Conservation (phyloP, 2,888 invertebrate genomes). For the Andrena camellia region DNA sequence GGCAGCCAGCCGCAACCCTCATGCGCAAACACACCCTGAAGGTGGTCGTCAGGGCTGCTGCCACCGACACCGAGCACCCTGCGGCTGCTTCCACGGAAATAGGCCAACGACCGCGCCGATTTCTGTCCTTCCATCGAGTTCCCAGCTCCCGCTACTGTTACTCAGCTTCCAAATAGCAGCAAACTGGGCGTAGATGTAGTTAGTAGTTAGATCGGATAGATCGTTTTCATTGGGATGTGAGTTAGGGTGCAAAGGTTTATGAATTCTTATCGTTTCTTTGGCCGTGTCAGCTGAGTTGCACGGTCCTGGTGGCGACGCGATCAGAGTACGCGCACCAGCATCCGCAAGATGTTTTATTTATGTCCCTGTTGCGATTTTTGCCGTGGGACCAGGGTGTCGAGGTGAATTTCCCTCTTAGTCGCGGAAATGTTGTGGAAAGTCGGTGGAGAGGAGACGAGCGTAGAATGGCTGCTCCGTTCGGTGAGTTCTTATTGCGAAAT, state of each 20-base stretch:
- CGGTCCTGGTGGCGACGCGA: constrained; percentile 67
- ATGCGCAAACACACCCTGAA: constrained; percentile 75
- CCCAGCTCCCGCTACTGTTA: not conserved
- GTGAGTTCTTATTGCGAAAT: constrained; percentile 25
- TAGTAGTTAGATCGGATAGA: no score
- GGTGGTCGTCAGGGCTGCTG: constrained; percentile 45
- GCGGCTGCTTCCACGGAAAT: not conserved
- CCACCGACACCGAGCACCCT: not conserved
- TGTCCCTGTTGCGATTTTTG: constrained; percentile 52
- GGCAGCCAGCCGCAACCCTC: constrained; percentile 71
- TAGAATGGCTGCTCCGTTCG: constrained; percentile 27
- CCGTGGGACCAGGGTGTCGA: constrained; percentile 30
- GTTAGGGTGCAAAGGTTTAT: no score
- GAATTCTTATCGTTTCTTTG: not conserved
- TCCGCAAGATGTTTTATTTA: constrained; percentile 68
- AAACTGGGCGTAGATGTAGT: not conserved
- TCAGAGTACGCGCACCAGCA: constrained; percentile 61
- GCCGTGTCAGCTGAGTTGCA: not conserved
- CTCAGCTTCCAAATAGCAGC: rapidly evolving
- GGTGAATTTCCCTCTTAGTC: constrained; percentile 31
- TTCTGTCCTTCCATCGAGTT: not conserved
- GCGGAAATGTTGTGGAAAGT: constrained; percentile 5
- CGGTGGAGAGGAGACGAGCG: not conserved
- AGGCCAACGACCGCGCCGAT: constrained; percentile 46
- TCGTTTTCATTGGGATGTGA: not conserved